phyloP scores from a whole-genome alignment of 2,113 vertebrate species.

The Oceanites oceanicus region DNA sequence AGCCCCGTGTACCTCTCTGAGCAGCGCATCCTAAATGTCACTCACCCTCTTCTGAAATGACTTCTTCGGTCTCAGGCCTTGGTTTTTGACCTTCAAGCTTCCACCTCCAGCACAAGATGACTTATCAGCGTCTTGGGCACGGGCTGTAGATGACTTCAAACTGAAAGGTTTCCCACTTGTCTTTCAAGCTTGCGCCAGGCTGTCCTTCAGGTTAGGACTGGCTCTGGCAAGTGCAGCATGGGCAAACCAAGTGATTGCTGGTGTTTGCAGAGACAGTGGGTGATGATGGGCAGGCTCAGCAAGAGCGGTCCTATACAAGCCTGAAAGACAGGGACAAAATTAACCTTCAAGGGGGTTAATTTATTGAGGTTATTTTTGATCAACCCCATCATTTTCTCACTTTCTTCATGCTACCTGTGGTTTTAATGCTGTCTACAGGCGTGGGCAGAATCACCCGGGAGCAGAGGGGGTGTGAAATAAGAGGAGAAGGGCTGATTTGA shows the following conservation, averaged over 20 bases:
- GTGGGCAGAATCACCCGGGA: background rate
- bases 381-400: background rate
- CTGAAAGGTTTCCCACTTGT: background rate
- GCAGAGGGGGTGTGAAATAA: background rate
- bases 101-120: background rate
- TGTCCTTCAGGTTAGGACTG: background rate
- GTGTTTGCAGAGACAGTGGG: background rate
- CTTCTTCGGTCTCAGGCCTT: background rate
- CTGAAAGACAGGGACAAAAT: background rate
- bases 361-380: background rate
- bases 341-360: background rate
- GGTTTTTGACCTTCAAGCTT: background rate
- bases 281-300: background rate
- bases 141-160: background rate
- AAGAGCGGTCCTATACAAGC: accelerated
- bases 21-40: accelerated
- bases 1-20: accelerated
- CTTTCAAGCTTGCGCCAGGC: background rate
- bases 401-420: background rate
- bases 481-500: background rate
- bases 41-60: background rate
- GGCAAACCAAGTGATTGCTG: background rate
- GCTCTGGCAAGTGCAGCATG: background rate
- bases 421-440: background rate
- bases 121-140: background rate